These are phyloP conservation scores for Mylabris sibirica DNA, from an alignment of 2,888 invertebrate genomes.

Conservation along the genomic window DNA sequence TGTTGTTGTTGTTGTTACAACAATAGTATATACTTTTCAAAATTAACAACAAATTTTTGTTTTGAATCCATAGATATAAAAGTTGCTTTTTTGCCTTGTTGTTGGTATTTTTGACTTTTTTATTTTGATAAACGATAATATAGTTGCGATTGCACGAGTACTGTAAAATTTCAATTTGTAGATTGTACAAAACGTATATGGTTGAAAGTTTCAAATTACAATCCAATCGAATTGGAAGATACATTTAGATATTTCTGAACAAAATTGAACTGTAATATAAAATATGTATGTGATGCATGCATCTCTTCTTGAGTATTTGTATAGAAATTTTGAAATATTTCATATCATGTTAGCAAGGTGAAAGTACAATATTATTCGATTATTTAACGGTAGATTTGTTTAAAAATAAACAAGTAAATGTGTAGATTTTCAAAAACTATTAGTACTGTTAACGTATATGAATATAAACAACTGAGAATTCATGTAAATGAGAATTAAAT, in stretches of 20 bases:
- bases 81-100: not conserved
- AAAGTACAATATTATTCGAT: no score
- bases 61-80: not conserved
- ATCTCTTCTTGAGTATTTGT: not conserved
- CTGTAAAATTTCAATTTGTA: not conserved
- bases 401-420: no score
- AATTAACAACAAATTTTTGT: not conserved
- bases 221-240: not conserved
- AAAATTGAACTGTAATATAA: not conserved
- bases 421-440: no score
- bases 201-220: not conserved
- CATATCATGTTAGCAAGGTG: no score
- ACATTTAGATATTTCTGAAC: not conserved
- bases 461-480: conserved; percentile 1
- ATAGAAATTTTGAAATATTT: not conserved
- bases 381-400: no score
- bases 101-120: not conserved
- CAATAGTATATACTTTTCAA: not conserved
- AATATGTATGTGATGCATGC: not conserved
- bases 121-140: not conserved
- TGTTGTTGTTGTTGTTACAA: no score
- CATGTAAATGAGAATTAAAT: conserved; percentile 9
- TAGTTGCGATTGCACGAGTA: not conserved
- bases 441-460: not conserved
- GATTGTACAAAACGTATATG: not conserved